A percentile compares a stretch with the other conserved stretches of the same genome.
Conservation (phyloP, 2,113 vertebrate species). For the Tupaia tana region DNA sequence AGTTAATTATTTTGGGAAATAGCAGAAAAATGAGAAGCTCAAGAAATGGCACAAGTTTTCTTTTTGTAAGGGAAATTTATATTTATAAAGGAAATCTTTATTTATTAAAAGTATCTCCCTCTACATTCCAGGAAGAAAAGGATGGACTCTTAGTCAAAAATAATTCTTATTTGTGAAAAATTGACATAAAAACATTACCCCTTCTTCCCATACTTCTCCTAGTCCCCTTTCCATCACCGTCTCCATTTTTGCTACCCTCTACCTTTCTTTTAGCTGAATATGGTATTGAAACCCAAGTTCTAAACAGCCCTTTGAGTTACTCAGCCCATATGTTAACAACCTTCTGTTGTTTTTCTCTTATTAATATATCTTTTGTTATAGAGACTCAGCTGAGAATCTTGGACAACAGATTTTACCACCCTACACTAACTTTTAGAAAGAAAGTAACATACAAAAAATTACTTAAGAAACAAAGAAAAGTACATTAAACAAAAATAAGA, state of each 20-base stretch:
- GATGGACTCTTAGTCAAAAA: neutral
- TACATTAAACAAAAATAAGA: neutral
- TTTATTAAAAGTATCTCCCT: neutral
- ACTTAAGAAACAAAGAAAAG: neutral
- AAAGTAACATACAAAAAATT: neutral
- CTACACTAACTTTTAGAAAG: neutral
- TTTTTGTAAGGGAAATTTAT: neutral
- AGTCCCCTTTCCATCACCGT: neutral
- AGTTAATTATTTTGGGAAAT: neutral
- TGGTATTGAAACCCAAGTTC: neutral
- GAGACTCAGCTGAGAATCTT: neutral
- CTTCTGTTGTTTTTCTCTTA: neutral
- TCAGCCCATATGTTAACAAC: neutral
- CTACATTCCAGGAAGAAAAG: neutral
- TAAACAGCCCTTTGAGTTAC: neutral
- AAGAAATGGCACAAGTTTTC: neutral
- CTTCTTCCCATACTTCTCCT: neutral
- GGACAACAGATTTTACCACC: neutral
- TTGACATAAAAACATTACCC: neutral
- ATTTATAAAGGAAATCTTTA: neutral
- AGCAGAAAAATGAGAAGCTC: neutral
- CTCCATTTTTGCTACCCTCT: neutral
- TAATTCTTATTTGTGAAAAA: neutral
- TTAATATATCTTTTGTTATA: neutral
- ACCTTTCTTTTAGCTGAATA: neutral